phyloP scores from a whole-genome alignment of 2,797 vertebrate genomes.

The Gymnothorax javanicus region DNA sequence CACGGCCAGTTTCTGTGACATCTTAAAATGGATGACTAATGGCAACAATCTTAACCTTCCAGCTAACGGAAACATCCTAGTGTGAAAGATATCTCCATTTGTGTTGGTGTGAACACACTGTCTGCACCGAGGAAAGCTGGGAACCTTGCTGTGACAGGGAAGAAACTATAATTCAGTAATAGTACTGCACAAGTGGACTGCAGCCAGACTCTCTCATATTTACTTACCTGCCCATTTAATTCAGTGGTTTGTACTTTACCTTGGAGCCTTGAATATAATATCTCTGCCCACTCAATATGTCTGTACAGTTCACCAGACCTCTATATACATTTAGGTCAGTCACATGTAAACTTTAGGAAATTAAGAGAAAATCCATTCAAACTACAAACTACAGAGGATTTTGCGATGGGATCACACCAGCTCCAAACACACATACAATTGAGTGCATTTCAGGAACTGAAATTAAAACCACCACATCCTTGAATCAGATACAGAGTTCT shows the following conservation, averaged over 20 bases:
- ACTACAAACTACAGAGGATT: background rate
- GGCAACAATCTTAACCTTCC: background rate
- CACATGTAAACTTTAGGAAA: background rate
- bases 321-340: background rate
- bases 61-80: background rate
- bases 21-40: background rate
- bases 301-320: background rate
- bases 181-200: background rate
- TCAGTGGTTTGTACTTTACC: background rate
- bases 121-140: background rate
- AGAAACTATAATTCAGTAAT: background rate
- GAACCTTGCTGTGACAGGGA: background rate
- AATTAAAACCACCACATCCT: background rate
- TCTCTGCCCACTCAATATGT: background rate
- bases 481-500: background rate
- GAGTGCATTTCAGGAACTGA: background rate
- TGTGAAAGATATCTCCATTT: background rate
- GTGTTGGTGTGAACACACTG: background rate
- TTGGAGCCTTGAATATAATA: background rate
- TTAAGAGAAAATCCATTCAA: background rate
- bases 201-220: background rate
- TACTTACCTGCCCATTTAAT: background rate
- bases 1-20: background rate
- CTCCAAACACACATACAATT: background rate
- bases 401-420: no score